Base-by-base conservation (phyloP, 2,113 vertebrate genomes). In the Cyrtonyx montezumae region DNA sequence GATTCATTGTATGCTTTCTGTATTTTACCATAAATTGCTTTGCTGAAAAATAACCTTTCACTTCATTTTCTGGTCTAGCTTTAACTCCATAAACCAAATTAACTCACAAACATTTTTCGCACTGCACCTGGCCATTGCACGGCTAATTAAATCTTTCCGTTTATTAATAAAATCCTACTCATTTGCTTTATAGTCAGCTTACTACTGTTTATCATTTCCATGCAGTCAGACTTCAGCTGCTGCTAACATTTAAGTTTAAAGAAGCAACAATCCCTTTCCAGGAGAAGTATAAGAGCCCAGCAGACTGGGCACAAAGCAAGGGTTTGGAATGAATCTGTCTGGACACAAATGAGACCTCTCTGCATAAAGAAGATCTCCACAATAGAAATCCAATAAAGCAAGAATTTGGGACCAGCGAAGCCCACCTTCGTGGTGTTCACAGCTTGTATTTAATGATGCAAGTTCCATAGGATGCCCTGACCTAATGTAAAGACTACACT, bases 21-120 rank as follows among this genome's bases (percentile, higher is more conserved):
- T 84, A 94, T 83, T 71, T 91, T 75, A 55, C 70, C 61, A 63
- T 70, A 86, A 94, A 95, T 97, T 97, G 69, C 79, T 94, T 88
- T 83, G 73, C 78, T 86, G 91, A 94, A 82, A 96, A 96, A 91
- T 28, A 93, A 68, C 21, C 48, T 96, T 95, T 94, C 9, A 12
- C 61, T 95, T 95, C 59, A 55, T 88, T 73, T 77, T 79, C 46
- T 74, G 3, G 49, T 59, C 32, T 37, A 90, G 34, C 19, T 88
- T 93, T 77, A 74, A 82, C 36, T 71, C 48, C 4, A 14, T 34
- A 87, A 91, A 82, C 30, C 18, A 53, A 62, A 85, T 32, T 34
- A 74, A 85, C 80, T 22, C 19, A 37, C 0, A 1, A 85, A 62
- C 3, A 66, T 49, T 21, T 42, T 75, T 87, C 45, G 74, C 18